These are phyloP conservation scores for Aporophyla nigra DNA, from an alignment of 2,888 invertebrate species.

Conservation along the genomic window DNA sequence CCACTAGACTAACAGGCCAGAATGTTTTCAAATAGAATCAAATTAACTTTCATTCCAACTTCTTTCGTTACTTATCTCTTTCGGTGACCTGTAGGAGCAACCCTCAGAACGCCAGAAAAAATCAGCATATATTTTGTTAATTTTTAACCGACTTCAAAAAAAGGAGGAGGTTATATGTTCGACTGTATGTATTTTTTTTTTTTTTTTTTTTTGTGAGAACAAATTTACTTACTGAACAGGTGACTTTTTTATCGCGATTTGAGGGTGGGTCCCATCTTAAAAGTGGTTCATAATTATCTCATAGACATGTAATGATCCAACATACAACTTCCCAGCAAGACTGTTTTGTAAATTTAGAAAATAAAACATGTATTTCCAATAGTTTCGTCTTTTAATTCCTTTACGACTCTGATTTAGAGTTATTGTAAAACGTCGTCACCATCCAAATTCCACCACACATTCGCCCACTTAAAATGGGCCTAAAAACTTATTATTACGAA, in stretches of 20 bases:
- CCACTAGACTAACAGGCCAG: too few relatives aligned
- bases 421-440: too few relatives aligned
- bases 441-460: background rate
- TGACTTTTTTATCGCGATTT: too few relatives aligned
- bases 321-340: constrained; percentile 58
- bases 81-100: background rate
- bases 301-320: constrained; percentile 46
- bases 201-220: too few relatives aligned
- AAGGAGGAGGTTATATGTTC: too few relatives aligned
- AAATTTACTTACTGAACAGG: background rate
- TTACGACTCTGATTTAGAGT: background rate
- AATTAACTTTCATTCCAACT: too few relatives aligned
- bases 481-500: too few relatives aligned
- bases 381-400: constrained; percentile 23
- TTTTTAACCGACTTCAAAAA: too few relatives aligned
- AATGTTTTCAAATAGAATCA: too few relatives aligned
- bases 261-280: background rate
- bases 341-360: constrained; percentile 66
- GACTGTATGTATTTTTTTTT: too few relatives aligned
- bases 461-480: background rate
- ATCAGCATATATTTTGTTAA: background rate
- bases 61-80: too few relatives aligned
- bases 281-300: constrained; percentile 19
- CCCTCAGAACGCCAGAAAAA: too few relatives aligned
- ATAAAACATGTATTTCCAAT: constrained; percentile 57